phyloP scores from a whole-genome alignment of 2,797 vertebrate genomes.

The Lophius americanus region DNA sequence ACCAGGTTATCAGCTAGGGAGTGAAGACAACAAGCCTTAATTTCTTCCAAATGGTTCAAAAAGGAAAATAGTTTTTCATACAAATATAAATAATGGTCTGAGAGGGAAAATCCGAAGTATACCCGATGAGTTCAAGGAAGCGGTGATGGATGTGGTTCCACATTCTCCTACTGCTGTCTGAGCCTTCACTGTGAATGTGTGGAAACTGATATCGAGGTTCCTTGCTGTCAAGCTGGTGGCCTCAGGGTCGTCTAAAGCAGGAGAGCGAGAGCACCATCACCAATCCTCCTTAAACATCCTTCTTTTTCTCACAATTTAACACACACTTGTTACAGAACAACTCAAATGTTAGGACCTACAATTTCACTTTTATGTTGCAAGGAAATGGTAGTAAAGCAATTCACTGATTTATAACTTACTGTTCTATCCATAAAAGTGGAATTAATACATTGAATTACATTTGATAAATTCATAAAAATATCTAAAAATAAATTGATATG shows the following conservation, averaged over 20 bases:
- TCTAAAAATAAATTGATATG: too few species aligned
- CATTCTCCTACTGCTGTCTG: constrained; percentile 65
- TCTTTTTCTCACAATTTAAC: too few species aligned
- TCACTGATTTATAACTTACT: too few species aligned
- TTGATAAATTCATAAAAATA: too few species aligned
- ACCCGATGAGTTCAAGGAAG: constrained; percentile 35
- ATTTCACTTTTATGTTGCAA: too few species aligned
- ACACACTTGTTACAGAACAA: too few species aligned
- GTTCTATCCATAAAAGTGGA: too few species aligned
- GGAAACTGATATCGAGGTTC: constrained; percentile 35
- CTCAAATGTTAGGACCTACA: too few species aligned
- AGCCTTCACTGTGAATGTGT: constrained; percentile 64
- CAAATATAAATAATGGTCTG: background rate
- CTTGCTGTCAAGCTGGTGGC: constrained; percentile 37
- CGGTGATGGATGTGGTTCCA: rapidly evolving
- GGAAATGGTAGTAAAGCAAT: too few species aligned
- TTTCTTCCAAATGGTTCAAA: background rate
- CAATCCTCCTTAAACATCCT: background rate
- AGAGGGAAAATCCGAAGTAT: background rate
- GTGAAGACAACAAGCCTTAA: constrained; percentile 11
- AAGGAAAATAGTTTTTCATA: background rate
- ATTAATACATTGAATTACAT: too few species aligned
- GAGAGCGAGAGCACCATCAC: background rate
- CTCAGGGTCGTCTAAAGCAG: constrained; percentile 21
- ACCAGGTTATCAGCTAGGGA: constrained; percentile 78